Evolutionary conservation across 2,113 vertebrate species (phyloP).

Genomic region (Notiomystis cincta): DNA sequence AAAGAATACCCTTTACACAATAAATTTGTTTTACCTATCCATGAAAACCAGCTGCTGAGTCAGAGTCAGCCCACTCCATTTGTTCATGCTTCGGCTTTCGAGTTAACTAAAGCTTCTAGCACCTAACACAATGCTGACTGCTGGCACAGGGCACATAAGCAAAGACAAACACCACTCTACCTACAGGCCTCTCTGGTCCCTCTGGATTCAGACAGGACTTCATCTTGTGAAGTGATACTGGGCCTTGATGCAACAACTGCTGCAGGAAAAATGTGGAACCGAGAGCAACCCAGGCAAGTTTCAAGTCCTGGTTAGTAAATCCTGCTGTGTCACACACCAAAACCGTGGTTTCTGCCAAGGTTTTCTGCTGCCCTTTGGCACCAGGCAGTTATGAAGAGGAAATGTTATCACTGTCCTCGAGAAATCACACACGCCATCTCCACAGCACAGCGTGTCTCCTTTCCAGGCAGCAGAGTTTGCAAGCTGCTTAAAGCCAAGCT

Average conservation of each 20-base stretch:
- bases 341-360: not conserved
- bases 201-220: not conserved
- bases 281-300: not conserved
- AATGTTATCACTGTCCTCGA: not conserved
- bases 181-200: not conserved
- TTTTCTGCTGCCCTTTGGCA: not conserved
- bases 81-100: not conserved
- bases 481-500: not conserved
- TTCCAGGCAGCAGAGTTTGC: not conserved
- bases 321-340: not conserved
- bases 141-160: not conserved
- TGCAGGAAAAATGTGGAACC: slow-evolving; percentile 17
- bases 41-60: slow-evolving; percentile 39
- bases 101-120: not conserved
- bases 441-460: not conserved
- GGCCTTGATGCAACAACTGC: not conserved
- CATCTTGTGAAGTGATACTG: not conserved
- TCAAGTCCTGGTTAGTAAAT: not conserved
- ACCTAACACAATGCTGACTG: not conserved
- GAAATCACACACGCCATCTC: not conserved
- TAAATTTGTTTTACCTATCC: slow-evolving; percentile 31
- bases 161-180: not conserved
- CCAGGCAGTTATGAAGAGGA: not conserved
- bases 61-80: not conserved
- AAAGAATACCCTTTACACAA: not conserved